Conservation (phyloP, 2,113 vertebrate species). For the Coptodon bakossiorum region DNA sequence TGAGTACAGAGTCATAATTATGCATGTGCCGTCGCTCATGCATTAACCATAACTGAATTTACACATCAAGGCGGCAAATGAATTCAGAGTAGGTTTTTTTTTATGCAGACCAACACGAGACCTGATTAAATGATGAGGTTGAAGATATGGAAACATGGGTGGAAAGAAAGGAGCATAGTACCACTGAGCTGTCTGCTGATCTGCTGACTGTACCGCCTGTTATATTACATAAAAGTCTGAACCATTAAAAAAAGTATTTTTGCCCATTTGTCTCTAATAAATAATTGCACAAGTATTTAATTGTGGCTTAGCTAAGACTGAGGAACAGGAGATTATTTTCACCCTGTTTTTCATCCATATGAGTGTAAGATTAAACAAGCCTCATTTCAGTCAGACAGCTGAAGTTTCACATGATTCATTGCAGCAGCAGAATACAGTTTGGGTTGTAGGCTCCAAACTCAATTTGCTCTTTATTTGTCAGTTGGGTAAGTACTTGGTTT, state of each 20-base stretch:
- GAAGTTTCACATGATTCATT: not conserved
- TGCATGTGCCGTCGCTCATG: constrained; percentile 63
- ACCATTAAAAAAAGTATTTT: not conserved
- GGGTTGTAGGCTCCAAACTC: not conserved
- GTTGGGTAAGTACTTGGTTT: not conserved
- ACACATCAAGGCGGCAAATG: constrained; percentile 73
- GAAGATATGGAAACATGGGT: constrained; percentile 31
- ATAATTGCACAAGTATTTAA: not conserved
- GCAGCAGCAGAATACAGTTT: not conserved
- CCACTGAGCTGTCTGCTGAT: constrained; percentile 3
- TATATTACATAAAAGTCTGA: not conserved
- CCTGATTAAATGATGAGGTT: constrained; percentile 67
- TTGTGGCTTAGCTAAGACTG: not conserved
- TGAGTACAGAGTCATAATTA: constrained; percentile 49
- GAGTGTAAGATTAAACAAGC: not conserved
- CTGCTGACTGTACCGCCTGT: not conserved
- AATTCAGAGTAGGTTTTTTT: constrained; percentile 58
- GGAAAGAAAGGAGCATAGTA: not conserved
- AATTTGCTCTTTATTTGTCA: not conserved
- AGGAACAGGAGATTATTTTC: not conserved
- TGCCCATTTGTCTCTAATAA: not conserved
- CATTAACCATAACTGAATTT: constrained; percentile 72
- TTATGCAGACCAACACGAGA: constrained; percentile 64
- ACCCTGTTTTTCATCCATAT: not conserved
- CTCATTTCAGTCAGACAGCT: not conserved